phyloP scores from a whole-genome alignment of 2,113 vertebrate species.

The Proteles cristata region DNA sequence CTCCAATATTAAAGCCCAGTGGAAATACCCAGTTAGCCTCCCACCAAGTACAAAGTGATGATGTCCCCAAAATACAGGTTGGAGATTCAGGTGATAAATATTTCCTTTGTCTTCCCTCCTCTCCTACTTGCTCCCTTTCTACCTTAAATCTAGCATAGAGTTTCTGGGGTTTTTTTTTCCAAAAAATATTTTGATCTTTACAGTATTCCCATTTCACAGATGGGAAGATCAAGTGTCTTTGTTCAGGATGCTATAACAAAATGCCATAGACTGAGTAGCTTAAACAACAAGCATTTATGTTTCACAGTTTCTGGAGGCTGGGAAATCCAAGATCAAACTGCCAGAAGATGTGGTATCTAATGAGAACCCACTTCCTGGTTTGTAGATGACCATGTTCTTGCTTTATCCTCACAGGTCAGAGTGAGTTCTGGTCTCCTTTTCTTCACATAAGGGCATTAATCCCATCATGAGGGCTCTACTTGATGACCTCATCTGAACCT shows the following conservation, averaged over 20 bases:
- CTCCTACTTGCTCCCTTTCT: neutral
- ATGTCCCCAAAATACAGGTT: neutral
- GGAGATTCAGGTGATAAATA: neutral
- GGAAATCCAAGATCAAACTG: neutral
- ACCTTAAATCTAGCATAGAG: neutral
- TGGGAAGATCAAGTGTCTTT: slow-evolving; percentile 20
- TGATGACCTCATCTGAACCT: neutral
- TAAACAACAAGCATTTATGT: neutral
- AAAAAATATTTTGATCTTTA: neutral
- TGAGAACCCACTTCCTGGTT: neutral
- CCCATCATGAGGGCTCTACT: neutral
- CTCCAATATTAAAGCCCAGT: neutral
- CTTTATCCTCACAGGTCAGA: neutral
- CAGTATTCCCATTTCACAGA: neutral
- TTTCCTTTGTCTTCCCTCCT: neutral
- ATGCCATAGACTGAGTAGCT: neutral
- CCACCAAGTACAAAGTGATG: neutral
- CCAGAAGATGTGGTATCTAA: neutral
- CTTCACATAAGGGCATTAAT: neutral
- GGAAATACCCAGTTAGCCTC: neutral
- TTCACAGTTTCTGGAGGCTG: neutral
- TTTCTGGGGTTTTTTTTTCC: neutral
- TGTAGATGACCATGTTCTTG: neutral
- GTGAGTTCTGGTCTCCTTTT: neutral
- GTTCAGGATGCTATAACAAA: neutral